Base-by-base conservation (phyloP, 1,140 invertebrate genomes). In the Leptopilina clavipes region DNA sequence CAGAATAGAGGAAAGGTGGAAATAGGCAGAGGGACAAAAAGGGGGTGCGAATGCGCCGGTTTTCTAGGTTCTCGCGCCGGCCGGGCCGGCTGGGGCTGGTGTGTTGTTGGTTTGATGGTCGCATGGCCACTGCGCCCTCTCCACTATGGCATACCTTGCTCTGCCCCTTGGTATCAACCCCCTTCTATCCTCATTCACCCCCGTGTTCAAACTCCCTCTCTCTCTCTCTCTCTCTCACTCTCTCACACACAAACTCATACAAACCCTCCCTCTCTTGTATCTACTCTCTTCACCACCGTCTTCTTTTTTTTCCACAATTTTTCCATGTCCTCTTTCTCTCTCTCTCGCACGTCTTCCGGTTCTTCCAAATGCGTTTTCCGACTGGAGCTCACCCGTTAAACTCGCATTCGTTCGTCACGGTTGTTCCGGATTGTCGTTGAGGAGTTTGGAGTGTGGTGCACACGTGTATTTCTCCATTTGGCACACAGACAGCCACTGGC, bases 71-170 rank as follows among this genome's bases (percentile, higher is more conserved):
- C 48, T n/a, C 19, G 52, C 74, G 70, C 79, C 78, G 79, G 74
- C 76, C 77, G 77, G 81, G 48, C 48, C n/a, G 48, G 48, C 48
- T 17, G 48, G 48, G 45, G 12, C 77, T 74, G 72, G 59, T 76
- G 77, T 90, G 89, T 88, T 88, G 88, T 87, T 89, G 86, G 86
- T 89, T 87, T 90, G 89, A 87, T 88, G 89, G 89, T 90, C 87
- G 89, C 89, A 88, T 87, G 86, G 88, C 87, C 88, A 90, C 89
- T 90, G 89, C 88, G 89, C 89, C 89, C 89, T 89, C 89, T 89
- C 86, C 86, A 82, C 85, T 84, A 83, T 86, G 79, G 85, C 84
- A 83, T 85, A 84, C 81, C 85, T 82, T 85, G 85, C 87, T 85
- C 86, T 86, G 86, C 87, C 85, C 86, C 86, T 65, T 31, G 59